phyloP scores from a whole-genome alignment of 2,113 vertebrate species.

The Pongo pygmaeus region DNA sequence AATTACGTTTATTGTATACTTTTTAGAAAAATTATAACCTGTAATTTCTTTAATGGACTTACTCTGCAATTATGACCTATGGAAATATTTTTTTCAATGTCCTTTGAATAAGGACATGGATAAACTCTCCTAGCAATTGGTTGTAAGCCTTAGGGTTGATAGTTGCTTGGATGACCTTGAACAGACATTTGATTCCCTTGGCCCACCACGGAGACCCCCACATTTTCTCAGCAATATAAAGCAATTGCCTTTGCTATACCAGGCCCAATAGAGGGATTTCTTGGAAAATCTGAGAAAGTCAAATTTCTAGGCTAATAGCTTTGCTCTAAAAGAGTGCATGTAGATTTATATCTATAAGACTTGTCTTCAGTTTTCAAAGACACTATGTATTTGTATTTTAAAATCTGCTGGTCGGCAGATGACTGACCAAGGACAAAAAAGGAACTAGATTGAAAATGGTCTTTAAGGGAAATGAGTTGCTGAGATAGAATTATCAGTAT shows the following conservation, averaged over 20 bases:
- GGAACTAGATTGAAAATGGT: not conserved
- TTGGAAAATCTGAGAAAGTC: not conserved
- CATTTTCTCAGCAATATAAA: not conserved
- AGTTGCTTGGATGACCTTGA: not conserved
- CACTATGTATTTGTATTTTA: not conserved
- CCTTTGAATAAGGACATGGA: not conserved
- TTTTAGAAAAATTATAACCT: constrained; percentile 27
- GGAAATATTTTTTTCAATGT: constrained; percentile 11
- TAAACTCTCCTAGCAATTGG: not conserved
- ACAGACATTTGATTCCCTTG: not conserved
- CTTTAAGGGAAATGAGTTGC: not conserved
- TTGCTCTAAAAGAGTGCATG: constrained; percentile 2
- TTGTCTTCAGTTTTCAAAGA: not conserved
- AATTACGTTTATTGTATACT: constrained; percentile 45
- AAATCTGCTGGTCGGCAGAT: constrained; percentile 26
- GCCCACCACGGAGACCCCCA: not conserved
- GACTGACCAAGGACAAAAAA: not conserved
- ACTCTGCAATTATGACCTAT: not conserved
- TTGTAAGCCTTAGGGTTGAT: not conserved
- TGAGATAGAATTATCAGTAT: not conserved
- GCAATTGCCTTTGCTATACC: not conserved
- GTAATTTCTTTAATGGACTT: constrained; percentile 43
- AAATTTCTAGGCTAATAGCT: constrained; percentile 30
- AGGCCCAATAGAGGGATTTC: not conserved
- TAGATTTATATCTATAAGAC: not conserved